Conservation (phyloP, 2,797 vertebrate genomes). For the Cynopterus sphinx region DNA sequence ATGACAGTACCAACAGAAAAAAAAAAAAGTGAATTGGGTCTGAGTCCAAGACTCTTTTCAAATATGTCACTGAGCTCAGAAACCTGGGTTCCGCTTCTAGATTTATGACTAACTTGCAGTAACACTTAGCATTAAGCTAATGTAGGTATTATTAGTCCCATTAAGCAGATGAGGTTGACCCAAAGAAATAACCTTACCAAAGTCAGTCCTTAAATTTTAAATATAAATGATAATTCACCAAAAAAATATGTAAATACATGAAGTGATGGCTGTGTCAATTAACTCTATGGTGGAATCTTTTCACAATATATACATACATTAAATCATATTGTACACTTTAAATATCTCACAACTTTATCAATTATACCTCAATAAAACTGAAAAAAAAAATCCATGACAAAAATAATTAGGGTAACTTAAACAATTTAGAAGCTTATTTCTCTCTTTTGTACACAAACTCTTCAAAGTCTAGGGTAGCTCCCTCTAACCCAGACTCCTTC, state of each 20-base stretch:
- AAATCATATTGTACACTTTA: neutral
- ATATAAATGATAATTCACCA: neutral
- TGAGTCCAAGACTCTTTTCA: neutral
- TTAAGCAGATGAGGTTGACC: conserved; percentile 18
- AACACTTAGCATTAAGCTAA: neutral
- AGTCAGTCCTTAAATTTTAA: neutral
- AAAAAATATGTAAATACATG: neutral
- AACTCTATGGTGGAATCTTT: neutral
- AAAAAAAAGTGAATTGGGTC: neutral
- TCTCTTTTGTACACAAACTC: neutral
- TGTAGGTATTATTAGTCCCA: neutral
- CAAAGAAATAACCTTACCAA: neutral
- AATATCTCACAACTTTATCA: neutral
- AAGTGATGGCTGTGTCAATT: neutral
- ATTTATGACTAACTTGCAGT: neutral
- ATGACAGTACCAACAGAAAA: neutral
- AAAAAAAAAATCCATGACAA: neutral
- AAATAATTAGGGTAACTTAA: neutral
- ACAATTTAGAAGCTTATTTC: neutral
- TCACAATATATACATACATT: neutral
- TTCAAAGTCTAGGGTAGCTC: neutral
- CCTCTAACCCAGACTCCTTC: neutral
- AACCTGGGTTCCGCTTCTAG: neutral
- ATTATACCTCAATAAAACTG: neutral
- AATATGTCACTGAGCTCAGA: neutral